Conservation (phyloP, 2,888 invertebrate species). For the Minunthozetes semirufus region DNA sequence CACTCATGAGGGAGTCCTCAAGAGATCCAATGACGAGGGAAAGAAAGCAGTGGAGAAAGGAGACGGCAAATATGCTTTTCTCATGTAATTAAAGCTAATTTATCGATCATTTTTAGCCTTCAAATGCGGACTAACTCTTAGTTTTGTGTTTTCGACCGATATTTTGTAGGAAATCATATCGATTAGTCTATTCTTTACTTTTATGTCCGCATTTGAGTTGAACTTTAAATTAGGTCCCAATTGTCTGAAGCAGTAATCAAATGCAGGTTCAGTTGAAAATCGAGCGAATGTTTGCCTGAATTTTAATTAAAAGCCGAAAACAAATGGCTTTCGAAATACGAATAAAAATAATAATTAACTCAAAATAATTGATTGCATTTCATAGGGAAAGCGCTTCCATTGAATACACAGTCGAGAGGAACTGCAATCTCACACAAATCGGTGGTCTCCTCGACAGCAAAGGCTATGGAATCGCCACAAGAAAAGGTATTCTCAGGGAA, state of each 20-base stretch:
- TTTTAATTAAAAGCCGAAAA: no score
- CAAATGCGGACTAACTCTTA: no score
- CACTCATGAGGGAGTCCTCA: constrained; percentile 44
- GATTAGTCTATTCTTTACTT: neutral
- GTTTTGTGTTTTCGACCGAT: neutral
- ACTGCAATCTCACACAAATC: constrained; percentile 54
- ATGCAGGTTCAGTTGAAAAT: no score
- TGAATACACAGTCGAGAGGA: constrained; percentile 51
- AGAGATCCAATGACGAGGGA: constrained; percentile 58
- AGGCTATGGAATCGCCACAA: constrained; percentile 52
- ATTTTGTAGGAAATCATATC: neutral
- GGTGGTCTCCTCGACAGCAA: constrained; percentile 54
- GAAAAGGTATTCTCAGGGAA: constrained; percentile 26
- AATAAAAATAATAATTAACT: neutral
- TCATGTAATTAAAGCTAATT: constrained; percentile 47
- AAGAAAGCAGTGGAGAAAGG: constrained; percentile 54
- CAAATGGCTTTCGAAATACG: neutral
- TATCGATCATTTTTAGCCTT: neutral
- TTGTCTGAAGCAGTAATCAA: no score
- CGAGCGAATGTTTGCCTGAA: no score
- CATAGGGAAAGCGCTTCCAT: constrained; percentile 50
- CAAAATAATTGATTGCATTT: neutral
- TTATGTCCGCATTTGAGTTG: neutral
- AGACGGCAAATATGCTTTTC: constrained; percentile 51
- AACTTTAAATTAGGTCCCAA: no score